A percentile compares a stretch with the other conserved stretches of the same genome.
phyloP scores from a whole-genome alignment of 1,140 invertebrate genomes.

The Drosophila sucinea region DNA sequence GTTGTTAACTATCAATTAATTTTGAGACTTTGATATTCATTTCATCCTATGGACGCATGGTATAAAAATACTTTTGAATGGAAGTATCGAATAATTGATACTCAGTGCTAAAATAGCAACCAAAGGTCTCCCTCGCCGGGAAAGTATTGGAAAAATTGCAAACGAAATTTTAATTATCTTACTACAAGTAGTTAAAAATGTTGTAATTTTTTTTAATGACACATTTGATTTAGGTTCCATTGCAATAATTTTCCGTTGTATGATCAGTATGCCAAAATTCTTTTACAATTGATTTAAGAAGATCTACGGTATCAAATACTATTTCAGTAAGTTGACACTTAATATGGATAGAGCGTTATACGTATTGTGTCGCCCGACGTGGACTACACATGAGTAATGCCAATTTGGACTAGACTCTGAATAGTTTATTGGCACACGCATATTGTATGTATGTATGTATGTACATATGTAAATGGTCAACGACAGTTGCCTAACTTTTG shows the following conservation, averaged over 20 bases:
- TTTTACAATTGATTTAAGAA: constrained; percentile 52
- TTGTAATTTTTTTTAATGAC: no score
- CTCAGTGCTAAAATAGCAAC: no score
- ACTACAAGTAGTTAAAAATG: no score
- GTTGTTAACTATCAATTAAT: no score
- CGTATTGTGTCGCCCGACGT: constrained; percentile 54
- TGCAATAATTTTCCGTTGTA: neutral
- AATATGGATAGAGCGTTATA: constrained; percentile 60
- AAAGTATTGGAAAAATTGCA: no score
- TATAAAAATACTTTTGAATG: no score
- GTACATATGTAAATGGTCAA: constrained; percentile 26
- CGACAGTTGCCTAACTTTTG: constrained; percentile 39
- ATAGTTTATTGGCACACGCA: constrained; percentile 20
- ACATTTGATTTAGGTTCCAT: no score
- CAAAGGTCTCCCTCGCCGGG: no score
- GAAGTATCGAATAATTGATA: no score
- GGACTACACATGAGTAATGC: constrained; percentile 71
- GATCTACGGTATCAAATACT: constrained; percentile 42
- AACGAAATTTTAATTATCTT: no score
- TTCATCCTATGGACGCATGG: no score
- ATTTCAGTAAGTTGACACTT: constrained; percentile 54
- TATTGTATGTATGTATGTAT: constrained; percentile 1
- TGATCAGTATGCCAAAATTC: neutral
- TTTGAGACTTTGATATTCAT: no score
- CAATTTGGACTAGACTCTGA: constrained; percentile 37